These are phyloP conservation scores for mouse (Mus musculus) DNA, from an alignment of 2,113 vertebrate genomes.

Conservation along the genomic window GRCm39 chr2:137582501-137583000, in stretches of 20 bases:
- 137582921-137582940: neutral
- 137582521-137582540: neutral
- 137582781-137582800: slow-evolving; percentile 16
- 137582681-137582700: neutral
- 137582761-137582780: neutral
- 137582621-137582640: neutral
- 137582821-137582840: neutral
- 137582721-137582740: neutral
- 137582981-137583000: neutral
- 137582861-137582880: neutral
- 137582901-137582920: neutral
- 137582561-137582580: neutral
- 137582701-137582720: slow-evolving; percentile 7
- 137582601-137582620: neutral
- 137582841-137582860: neutral
- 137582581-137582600: neutral
- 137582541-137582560: neutral
- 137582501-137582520: neutral
- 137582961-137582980: neutral
- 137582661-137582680: neutral
- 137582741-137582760: neutral
- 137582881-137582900: neutral
- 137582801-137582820: slow-evolving; percentile 27
- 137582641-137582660: neutral
- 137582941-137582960: neutral